Evolutionary conservation across 2,113 vertebrate species (phyloP).

Genomic region (Leptobrachium ailaonicum): DNA sequence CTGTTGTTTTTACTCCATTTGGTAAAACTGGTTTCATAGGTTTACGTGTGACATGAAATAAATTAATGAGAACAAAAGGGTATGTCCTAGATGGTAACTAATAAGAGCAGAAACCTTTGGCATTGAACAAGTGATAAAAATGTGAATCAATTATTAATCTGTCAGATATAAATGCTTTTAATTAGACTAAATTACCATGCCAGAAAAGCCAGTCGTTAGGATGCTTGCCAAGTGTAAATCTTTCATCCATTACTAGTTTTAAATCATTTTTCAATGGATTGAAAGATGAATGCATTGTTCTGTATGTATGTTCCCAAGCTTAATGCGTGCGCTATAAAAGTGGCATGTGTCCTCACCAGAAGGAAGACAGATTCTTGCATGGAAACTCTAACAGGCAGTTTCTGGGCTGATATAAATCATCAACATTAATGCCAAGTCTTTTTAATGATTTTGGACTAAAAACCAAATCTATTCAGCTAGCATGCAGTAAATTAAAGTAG

Average conservation of each 20-base stretch:
- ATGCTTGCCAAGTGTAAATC: conserved; percentile 20
- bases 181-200: conserved; percentile 35
- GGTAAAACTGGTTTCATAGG: too few relatives aligned
- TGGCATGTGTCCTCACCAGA: conserved; percentile 36
- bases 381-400: conserved; percentile 36
- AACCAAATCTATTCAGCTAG: conserved; percentile 31
- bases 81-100: too few relatives aligned
- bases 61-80: too few relatives aligned
- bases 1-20: too few relatives aligned
- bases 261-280: conserved; percentile 35
- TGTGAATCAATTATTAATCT: conserved; percentile 9
- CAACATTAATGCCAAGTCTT: conserved; percentile 24
- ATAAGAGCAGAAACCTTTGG: too few relatives aligned
- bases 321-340: conserved; percentile 24
- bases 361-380: conserved; percentile 40
- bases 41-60: too few relatives aligned
- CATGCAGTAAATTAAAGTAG: conserved; percentile 21
- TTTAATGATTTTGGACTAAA: conserved; percentile 41
- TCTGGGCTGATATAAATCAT: conserved; percentile 33
- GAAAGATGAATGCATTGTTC: conserved; percentile 25
- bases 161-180: conserved; percentile 39
- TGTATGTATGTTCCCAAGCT: conserved; percentile 23
- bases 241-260: conserved; percentile 33
- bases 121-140: too few relatives aligned
- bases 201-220: conserved; percentile 11